Base-by-base conservation (phyloP, 1,140 invertebrate genomes). In the Andrena cerasifolii region DNA sequence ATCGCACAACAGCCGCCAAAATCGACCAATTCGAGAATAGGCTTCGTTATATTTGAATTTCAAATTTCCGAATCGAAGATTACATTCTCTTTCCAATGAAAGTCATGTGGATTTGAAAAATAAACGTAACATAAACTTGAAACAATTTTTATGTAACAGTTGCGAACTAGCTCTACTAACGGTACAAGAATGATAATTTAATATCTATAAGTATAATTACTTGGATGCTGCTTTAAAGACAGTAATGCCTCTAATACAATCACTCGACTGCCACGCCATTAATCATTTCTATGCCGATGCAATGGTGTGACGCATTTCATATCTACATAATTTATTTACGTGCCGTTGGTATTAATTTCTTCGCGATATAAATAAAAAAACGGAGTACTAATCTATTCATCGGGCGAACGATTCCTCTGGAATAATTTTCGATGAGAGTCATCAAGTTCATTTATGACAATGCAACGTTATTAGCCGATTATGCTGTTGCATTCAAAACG, bases 401-500 rank as follows among this genome's bases (percentile, higher is more conserved):
- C 18, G 58, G 18, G 14, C 6, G n/a, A 24, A n/a, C 6, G n/a
- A 40, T 36, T 24, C 28, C 5, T n/a, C 0, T 0, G 4, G 10
- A 70, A 14, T 28, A 14, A 28, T 43, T 28, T 16, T 8, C 3
- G 36, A 21, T 3, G 1, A 16, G 21, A 51, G 26, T 26, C 14
- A 36, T 18, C n/a, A 2, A 31, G 16, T 53, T 21, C 8, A 14
- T 0, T 40, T 49, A n/a, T 21, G 31, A 36, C 0, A 24, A 21
- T 53, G 7, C 14, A 28, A 66, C 3, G 1, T 45, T 49, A 21
- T 14, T 5, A 56, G 24, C 14, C 24, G 10, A 43, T 72, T 21
- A 40, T 40, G 36, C 10, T 24, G 21, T 53, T 36, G n/a, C 24
- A 62, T 78, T 78, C 28, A 62, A 78, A 63, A 59, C 16, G 31